Evolutionary conservation across 2,113 vertebrate genomes (phyloP), one percentile per base, ranked within the genome.

Genomic region (Sebastes schlegelii): DNA sequence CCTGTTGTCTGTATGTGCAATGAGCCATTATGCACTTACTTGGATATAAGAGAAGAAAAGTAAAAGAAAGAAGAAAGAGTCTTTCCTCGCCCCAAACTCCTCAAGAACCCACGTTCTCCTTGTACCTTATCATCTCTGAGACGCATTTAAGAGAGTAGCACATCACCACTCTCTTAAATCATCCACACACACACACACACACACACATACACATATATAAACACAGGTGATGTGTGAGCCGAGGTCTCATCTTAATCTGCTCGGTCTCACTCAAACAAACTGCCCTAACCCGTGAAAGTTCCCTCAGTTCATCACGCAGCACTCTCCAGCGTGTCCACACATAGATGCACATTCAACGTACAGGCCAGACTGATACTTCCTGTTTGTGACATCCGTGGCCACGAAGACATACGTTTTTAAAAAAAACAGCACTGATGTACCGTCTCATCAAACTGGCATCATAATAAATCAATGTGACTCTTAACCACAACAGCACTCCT

Each of bases 391-490:
- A 54, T 52, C 52, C 26, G 0, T 5, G 69, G 82, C 65, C 54
- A 45, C 9, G 1, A 43, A 82, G 51, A 78, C 62, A 78, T 61
- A 70, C 66, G 58, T 43, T 66, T 67, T 61, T 57, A 51, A 84
- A 70, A 60, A 78, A 46, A 34, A 52, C 43, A 49, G 6, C 58
- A 40, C 23, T 10, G 23, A 42, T 62, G 45, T 45, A 40, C 10
- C 5, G 1, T 34, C 21, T 49, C 14, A 7, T 23, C 19, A 55
- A 63, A 58, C 40, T 26, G 51, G 23, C 16, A 17, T 3, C 11
- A 26, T 26, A 34, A 19, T 55, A 76, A 76, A 61, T 71, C 71
- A 80, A 17, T 54, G 55, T 48, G 14, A 23, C 34, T 60, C 71
- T 46, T 52, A 52, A 54, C n/a, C 49, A n/a, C 17, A 48, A 42